A percentile compares a stretch with the other conserved stretches of the same genome.
Conservation (phyloP, 2,113 vertebrate genomes). For the Sinocyclocheilus anshuiensis region DNA sequence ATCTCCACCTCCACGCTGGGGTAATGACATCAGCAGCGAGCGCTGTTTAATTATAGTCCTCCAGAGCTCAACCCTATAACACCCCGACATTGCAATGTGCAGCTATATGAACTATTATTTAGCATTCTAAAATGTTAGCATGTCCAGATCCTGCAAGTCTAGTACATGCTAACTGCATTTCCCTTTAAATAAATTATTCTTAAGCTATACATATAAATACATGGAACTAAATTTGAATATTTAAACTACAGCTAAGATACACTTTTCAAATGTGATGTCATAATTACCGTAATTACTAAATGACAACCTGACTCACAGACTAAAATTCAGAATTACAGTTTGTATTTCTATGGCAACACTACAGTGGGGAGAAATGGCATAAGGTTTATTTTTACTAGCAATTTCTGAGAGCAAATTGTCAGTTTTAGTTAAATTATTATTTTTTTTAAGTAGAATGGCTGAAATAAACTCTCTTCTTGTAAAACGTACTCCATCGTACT, state of each 20-base stretch:
- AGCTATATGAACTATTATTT: neutral
- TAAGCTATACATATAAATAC: neutral
- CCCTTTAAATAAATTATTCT: neutral
- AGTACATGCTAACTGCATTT: neutral
- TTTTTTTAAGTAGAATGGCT: no score
- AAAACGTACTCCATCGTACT: no score
- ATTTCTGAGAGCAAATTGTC: neutral
- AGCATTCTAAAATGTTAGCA: neutral
- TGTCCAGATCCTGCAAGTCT: neutral
- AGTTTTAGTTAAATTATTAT: no score
- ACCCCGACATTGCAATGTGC: neutral
- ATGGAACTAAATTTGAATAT: neutral
- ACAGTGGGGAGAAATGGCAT: neutral
- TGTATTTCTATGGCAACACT: neutral
- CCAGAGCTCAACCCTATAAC: constrained; percentile 83
- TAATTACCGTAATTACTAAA: neutral
- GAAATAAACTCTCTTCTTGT: no score
- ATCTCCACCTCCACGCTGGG: constrained; percentile 95
- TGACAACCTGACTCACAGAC: neutral
- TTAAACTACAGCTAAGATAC: neutral
- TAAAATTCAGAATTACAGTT: neutral
- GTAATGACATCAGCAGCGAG: constrained; percentile 99
- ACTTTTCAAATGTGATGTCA: neutral
- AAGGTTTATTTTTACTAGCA: neutral
- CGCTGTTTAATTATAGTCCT: constrained; percentile 98